Evolutionary conservation across 2,797 vertebrate species (phyloP), one percentile per base, ranked within the genome.

Genomic region (Thripadectes ignobilis): DNA sequence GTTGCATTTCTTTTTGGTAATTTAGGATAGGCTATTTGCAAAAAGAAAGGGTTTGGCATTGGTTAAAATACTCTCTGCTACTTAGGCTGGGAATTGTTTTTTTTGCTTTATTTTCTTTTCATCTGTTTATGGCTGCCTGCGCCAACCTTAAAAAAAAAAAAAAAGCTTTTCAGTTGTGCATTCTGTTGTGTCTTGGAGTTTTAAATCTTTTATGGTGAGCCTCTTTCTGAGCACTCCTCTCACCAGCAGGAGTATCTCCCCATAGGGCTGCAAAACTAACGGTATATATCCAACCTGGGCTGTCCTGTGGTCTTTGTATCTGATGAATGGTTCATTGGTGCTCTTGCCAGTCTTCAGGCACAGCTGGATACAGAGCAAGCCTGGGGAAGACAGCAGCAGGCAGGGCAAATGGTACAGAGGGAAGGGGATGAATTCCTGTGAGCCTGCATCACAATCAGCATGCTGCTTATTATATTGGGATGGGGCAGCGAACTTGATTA

Each of bases 251-350:
- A 63, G 20, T 41, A 24, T 51, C 38, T 66, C 43, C 62, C 36
- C 1, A 3, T 12, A 67, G 41, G 69, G 45, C 52, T 83, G 17
- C 14, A 77, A 83, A 77, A 36, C 14, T 36, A 12, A 6, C 8
- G 8, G 38, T 59, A n/a, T 0, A 0, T 63, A 27, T 62, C 29
- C 2, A 3, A 13, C 45, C 29, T 80, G 6, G 7, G 13, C 41
- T 3, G 1, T 69, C 26, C 19, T 69, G 22, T 4, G 2, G 30
- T 81, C 29, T 69, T 86, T 58, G n/a, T 41, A 49, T 57, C 29
- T 86, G 57, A 16, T 48, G 63, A 21, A 48, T 66, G 61, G 12
- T 63, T 62, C 36, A 4, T n/a, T 1, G 2, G 10, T 49, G 29
- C 29, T 57, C 10, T 77, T 78, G 52, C 16, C 27, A 46, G n/a